A percentile compares a stretch with the other conserved stretches of the same genome.
These are phyloP conservation scores for Zaprionus vittiger DNA, from an alignment of 1,140 invertebrate species.

Conservation along the genomic window DNA sequence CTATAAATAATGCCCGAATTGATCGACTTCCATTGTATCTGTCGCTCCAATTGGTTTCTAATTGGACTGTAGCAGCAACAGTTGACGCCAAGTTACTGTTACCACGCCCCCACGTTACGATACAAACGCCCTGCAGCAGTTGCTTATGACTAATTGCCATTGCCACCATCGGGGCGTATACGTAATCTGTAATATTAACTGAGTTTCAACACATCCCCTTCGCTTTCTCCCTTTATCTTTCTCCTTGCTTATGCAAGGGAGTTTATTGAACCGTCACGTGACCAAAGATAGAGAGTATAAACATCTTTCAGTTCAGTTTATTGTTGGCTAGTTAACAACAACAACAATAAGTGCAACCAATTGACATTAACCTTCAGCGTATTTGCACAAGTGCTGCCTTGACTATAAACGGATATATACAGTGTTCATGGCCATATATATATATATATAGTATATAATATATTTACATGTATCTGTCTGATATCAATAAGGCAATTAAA, in stretches of 20 bases:
- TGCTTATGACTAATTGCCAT: conserved; percentile 16
- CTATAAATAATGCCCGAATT: neutral
- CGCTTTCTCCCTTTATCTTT: neutral
- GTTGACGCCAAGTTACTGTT: neutral
- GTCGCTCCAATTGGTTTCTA: conserved; percentile 1
- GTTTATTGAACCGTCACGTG: conserved; percentile 67
- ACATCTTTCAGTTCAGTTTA: conserved; percentile 28
- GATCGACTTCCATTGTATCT: neutral
- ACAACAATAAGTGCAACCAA: conserved; percentile 28
- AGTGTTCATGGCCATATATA: neutral
- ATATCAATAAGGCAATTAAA: conserved; percentile 35
- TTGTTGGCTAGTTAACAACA: conserved; percentile 32
- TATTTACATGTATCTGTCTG: conserved; percentile 6
- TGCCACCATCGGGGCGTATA: conserved; percentile 19
- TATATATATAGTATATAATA: neutral
- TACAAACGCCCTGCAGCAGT: neutral
- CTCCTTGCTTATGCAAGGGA: conserved; percentile 15
- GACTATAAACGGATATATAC: conserved; percentile 28
- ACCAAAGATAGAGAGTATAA: conserved; percentile 22
- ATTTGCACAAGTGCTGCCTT: conserved; percentile 56
- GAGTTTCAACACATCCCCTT: neutral
- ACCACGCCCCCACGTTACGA: neutral
- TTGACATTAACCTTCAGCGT: conserved; percentile 63
- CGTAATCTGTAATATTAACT: conserved; percentile 2
- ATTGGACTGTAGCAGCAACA: neutral